Evolutionary conservation across 2,797 vertebrate genomes (phyloP).

Genomic region (Aulostomus chinensis): DNA sequence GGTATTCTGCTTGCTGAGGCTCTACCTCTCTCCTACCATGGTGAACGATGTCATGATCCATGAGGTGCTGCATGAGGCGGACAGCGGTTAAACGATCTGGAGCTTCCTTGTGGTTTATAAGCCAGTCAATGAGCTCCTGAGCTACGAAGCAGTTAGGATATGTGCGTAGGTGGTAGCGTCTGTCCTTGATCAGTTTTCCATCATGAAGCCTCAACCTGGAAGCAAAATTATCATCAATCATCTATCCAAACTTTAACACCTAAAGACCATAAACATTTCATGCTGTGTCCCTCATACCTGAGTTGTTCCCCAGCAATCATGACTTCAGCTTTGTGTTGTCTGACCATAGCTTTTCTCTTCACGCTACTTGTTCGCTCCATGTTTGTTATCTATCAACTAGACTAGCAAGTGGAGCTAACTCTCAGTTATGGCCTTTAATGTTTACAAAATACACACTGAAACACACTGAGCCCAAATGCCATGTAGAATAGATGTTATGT

Average conservation of each 20-base stretch:
- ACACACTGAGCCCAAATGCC: constrained; percentile 25
- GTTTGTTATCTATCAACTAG: constrained; percentile 38
- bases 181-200: constrained; percentile 88
- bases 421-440: constrained; percentile 48
- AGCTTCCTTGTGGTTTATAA: constrained; percentile 85
- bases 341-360: constrained; percentile 75
- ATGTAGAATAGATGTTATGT: constrained; percentile 72
- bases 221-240: constrained; percentile 9
- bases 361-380: constrained; percentile 80
- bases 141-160: constrained; percentile 90
- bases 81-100: constrained; percentile 81
- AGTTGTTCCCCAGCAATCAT: constrained; percentile 92
- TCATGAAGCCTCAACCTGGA: constrained; percentile 86
- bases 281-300: constrained; percentile 73
- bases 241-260: not conserved
- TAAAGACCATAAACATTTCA: not conserved
- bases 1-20: too few species aligned
- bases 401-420: constrained; percentile 23
- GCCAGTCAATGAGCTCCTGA: constrained; percentile 87
- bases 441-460: constrained; percentile 72
- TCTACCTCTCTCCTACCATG: constrained; percentile 79
- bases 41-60: constrained; percentile 89
- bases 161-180: constrained; percentile 83
- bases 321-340: constrained; percentile 85
- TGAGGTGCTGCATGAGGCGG: constrained; percentile 86